Conservation (phyloP, 2,888 invertebrate genomes). For the Tenthredo notha region DNA sequence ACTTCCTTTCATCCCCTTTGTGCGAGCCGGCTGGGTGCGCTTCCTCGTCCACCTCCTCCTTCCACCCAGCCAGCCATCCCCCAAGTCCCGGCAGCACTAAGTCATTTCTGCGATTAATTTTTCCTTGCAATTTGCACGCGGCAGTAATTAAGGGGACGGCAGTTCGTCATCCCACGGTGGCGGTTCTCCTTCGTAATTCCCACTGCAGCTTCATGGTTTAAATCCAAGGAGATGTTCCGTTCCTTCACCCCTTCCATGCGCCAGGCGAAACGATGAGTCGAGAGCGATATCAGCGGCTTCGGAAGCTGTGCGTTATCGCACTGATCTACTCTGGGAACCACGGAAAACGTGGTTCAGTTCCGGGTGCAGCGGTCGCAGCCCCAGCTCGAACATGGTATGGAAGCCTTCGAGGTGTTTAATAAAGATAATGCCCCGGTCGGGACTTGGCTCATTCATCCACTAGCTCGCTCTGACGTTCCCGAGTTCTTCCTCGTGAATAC, state of each 20-base stretch:
- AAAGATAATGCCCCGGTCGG: slow-evolving; percentile 76
- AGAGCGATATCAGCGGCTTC: slow-evolving; percentile 10
- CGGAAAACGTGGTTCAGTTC: slow-evolving; percentile 45
- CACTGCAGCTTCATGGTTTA: background rate
- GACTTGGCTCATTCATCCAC: slow-evolving; percentile 73
- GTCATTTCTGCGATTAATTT: slow-evolving; percentile 79
- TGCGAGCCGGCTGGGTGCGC: slow-evolving; percentile 73
- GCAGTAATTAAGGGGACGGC: slow-evolving; percentile 78
- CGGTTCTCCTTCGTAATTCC: slow-evolving; percentile 45
- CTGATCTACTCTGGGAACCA: slow-evolving; percentile 36
- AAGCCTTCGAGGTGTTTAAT: slow-evolving; percentile 75
- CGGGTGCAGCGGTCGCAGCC: slow-evolving; percentile 37
- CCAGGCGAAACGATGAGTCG: background rate
- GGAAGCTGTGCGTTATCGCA: slow-evolving; percentile 39
- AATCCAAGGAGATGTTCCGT: background rate
- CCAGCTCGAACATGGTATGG: slow-evolving; percentile 55
- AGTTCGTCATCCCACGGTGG: slow-evolving; percentile 72
- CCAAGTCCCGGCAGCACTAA: slow-evolving; percentile 70
- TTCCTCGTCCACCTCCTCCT: slow-evolving; percentile 72
- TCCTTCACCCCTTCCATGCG: background rate
- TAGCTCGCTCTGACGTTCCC: slow-evolving; percentile 70
- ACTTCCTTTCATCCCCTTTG: slow-evolving; percentile 79
- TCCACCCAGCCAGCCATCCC: slow-evolving; percentile 27
- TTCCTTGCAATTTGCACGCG: slow-evolving; percentile 79
- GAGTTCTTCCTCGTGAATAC: slow-evolving; percentile 76